Conservation (phyloP, 2,113 vertebrate genomes). For the Pseudopipra pipra region DNA sequence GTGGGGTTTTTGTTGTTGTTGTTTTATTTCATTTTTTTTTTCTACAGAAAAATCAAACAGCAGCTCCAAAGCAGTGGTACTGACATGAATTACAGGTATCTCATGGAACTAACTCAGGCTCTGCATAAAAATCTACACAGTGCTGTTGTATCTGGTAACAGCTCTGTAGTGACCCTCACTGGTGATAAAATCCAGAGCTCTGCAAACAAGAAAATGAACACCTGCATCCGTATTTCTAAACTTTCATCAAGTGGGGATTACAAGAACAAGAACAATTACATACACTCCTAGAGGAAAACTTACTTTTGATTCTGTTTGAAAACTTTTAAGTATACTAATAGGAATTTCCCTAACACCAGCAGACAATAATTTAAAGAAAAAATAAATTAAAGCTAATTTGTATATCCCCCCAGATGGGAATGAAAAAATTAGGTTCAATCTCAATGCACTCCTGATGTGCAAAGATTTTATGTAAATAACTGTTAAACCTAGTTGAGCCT, state of each 20-base stretch:
- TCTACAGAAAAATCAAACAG: background rate
- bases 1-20: background rate
- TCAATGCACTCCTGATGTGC: background rate
- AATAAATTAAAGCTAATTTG: background rate
- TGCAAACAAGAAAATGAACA: constrained; percentile 61
- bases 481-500: background rate
- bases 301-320: background rate
- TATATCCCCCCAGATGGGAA: background rate
- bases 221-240: constrained; percentile 69
- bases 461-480: background rate
- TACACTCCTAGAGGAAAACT: constrained; percentile 19
- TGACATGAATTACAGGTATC: background rate
- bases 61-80: background rate
- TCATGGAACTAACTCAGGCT: constrained; percentile 7
- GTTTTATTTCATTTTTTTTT: background rate
- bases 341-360: background rate
- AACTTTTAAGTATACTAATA: background rate
- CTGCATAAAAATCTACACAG: constrained; percentile 37
- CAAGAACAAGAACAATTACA: constrained; percentile 51
- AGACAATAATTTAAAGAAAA: background rate
- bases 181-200: constrained; percentile 79
- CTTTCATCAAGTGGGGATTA: constrained; percentile 68
- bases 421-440: background rate
- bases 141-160: constrained; percentile 51
- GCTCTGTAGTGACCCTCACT: constrained; percentile 77